phyloP scores from a whole-genome alignment of 2,888 invertebrate genomes.

The Cecidostiba fungosa region DNA sequence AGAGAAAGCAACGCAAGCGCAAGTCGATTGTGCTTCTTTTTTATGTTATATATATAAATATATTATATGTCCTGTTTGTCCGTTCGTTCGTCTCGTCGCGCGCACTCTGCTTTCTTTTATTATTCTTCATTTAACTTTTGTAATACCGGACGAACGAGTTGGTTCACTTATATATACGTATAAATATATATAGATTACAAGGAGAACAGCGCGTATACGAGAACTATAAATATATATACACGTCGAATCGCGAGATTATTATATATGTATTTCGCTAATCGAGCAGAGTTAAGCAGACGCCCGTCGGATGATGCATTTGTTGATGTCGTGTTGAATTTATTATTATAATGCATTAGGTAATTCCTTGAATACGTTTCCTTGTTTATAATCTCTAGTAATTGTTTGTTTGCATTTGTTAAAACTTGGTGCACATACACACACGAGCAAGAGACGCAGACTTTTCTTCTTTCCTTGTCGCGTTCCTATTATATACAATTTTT shows the following conservation, averaged over 20 bases:
- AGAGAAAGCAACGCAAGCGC: neutral
- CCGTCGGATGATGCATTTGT: slow-evolving; percentile 69
- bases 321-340: slow-evolving; percentile 75
- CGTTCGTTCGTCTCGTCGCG: slow-evolving; percentile 64
- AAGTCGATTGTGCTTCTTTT: slow-evolving; percentile 51
- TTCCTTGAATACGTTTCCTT: slow-evolving; percentile 60
- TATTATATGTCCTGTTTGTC: slow-evolving; percentile 30
- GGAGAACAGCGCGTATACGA: slow-evolving; percentile 60
- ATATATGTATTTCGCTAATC: slow-evolving; percentile 44
- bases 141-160: slow-evolving; percentile 50
- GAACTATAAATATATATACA: slow-evolving; percentile 43
- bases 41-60: slow-evolving; percentile 30
- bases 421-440: slow-evolving; percentile 58
- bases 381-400: slow-evolving; percentile 60
- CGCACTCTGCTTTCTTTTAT: slow-evolving; percentile 40
- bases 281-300: slow-evolving; percentile 40
- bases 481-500: slow-evolving; percentile 55
- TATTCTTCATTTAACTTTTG: slow-evolving; percentile 42
- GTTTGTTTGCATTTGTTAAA: slow-evolving; percentile 65
- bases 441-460: slow-evolving; percentile 40
- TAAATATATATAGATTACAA: slow-evolving; percentile 38
- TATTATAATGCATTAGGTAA: slow-evolving; percentile 78
- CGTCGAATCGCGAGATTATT: slow-evolving; percentile 44
- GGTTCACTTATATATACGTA: slow-evolving; percentile 46
- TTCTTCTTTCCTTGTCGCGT: slow-evolving; percentile 60